Evolutionary conservation across 2,113 vertebrate species (phyloP).

Genomic region (Balaeniceps rex): DNA sequence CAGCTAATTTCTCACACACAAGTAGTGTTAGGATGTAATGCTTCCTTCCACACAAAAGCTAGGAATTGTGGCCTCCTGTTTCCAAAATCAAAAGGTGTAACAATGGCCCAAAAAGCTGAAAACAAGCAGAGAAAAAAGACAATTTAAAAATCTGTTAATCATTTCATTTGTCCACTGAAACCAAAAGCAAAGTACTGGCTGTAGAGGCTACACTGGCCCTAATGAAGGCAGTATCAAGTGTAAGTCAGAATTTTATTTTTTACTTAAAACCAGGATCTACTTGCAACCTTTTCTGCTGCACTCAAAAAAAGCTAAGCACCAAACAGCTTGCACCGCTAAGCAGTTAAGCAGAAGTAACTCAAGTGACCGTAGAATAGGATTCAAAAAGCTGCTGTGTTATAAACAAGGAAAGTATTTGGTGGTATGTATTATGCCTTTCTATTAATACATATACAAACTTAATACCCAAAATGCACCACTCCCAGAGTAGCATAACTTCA

Average conservation of each 20-base stretch:
- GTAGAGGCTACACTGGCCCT: neutral
- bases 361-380: neutral
- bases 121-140: neutral
- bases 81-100: neutral
- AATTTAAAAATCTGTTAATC: neutral
- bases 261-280: neutral
- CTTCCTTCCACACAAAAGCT: neutral
- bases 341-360: neutral
- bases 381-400: neutral
- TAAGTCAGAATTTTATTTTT: neutral
- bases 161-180: neutral
- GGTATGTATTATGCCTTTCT: neutral
- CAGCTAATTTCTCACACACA: conserved; percentile 39
- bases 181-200: neutral
- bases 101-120: neutral
- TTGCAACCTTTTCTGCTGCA: neutral
- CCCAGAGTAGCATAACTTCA: neutral
- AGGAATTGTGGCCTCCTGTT: neutral
- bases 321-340: neutral
- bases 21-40: neutral
- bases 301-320: neutral
- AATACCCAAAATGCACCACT: neutral
- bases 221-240: neutral
- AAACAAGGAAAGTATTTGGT: neutral
- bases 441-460: neutral